phyloP scores from a whole-genome alignment of 2,888 invertebrate genomes.

The Eupithecia inturbata region DNA sequence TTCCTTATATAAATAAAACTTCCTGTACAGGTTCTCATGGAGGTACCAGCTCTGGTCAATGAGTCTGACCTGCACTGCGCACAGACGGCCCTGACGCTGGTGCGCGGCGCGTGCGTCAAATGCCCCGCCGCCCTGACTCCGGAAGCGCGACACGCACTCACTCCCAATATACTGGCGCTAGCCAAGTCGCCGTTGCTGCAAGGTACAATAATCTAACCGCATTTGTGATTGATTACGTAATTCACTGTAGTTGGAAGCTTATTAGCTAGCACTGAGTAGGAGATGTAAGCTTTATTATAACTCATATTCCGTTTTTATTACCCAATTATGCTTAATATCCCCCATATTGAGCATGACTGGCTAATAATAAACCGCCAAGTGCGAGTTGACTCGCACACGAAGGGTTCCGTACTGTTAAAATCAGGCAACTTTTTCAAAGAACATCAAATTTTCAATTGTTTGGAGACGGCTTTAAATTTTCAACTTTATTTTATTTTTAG shows the following conservation, averaged over 20 bases:
- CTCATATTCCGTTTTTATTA: too few species aligned
- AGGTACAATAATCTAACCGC: constrained; percentile 78
- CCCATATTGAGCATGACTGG: too few species aligned
- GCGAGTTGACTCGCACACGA: too few species aligned
- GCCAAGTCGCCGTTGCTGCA: constrained; percentile 96
- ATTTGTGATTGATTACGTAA: neutral
- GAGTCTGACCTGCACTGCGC: constrained; percentile 99
- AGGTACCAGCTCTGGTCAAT: constrained; percentile 94
- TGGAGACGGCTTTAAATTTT: too few species aligned
- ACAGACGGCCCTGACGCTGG: constrained; percentile 92
- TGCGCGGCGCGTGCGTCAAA: constrained; percentile 91
- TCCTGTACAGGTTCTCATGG: constrained; percentile 87
- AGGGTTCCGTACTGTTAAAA: too few species aligned
- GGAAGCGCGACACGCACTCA: constrained; percentile 88
- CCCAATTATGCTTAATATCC: too few species aligned
- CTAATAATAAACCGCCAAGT: too few species aligned
- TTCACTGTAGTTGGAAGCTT: neutral
- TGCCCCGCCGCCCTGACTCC: constrained; percentile 91
- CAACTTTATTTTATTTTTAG: too few species aligned
- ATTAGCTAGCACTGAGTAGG: neutral
- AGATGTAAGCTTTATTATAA: too few species aligned
- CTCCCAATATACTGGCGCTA: constrained; percentile 93
- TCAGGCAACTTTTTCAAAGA: too few species aligned
- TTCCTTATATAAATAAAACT: neutral
- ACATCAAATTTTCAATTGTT: too few species aligned